Evolutionary conservation across 2,113 vertebrate genomes (phyloP), one percentile per base, ranked within the genome.

Genomic region (Gallinago jamesoni): DNA sequence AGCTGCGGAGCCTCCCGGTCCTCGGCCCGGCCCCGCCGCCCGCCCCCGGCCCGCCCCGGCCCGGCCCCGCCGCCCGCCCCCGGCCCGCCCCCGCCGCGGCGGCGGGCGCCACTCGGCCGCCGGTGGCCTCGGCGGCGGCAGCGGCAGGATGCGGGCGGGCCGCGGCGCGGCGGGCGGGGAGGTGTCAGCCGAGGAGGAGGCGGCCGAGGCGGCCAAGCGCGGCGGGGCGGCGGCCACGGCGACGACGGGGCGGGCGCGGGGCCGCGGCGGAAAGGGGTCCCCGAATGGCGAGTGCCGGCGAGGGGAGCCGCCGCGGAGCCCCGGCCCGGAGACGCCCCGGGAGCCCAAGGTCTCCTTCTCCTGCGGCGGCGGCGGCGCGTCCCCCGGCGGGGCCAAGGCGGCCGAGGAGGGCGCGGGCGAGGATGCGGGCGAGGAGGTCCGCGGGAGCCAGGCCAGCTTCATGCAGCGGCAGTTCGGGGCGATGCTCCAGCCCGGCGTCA

Each of bases 401-500:
- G 98, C 98, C 81, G 97, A 98, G 73, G 97, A 96, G 55, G 98
- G 97, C 55, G 41, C 77, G 41, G 76, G 83, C 67, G 98, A 98
- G 19, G 98, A 98, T 77, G 94, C 98, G 57, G 98, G 98, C 74
- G 97, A 98, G 78, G 97, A 99, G 82, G 91, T 95, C 75, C 95
- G 97, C 59, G 98, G 98, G 84, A 98, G 98, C 85, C 99, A 99
- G 97, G 98, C 99, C 82, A 98, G 97, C 35, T 99, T 99, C 98
- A 98, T 99, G 99, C 99, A 99, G 98, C 98, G 99, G 87, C 99
- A 99, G 98, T 99, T 99, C 85, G 98, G 99, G 83, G 98, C 99
- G 84, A 99, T 99, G 98, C 98, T 99, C 41, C 99, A 99, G 98
- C 99, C 99, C 9, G 99, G 99, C 93, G 99, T 99, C 91, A 99